These are phyloP conservation scores for Riptortus pedestris DNA, from an alignment of 1,140 invertebrate species.

Conservation along the genomic window DNA sequence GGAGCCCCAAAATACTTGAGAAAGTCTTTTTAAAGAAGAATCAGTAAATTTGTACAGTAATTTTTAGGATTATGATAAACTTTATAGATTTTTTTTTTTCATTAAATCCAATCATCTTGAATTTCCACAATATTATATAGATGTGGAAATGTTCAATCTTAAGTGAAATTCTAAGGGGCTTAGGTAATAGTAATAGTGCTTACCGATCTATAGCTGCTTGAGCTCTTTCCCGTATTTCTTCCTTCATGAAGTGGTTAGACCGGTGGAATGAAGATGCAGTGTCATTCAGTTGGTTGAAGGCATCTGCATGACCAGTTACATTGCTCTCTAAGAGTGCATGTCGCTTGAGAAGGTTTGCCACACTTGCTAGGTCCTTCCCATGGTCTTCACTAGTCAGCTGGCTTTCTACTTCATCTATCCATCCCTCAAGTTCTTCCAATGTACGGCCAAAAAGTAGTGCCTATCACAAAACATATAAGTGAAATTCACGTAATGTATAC, in stretches of 20 bases:
- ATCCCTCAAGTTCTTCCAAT: conserved; percentile 77
- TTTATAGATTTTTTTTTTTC: no score
- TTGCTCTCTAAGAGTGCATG: conserved; percentile 74
- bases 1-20: no score
- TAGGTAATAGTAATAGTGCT: no score
- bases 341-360: conserved; percentile 72
- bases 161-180: no score
- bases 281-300: conserved; percentile 65
- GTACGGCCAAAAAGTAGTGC: conserved; percentile 73
- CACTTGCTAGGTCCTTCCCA: conserved; percentile 72
- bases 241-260: conserved; percentile 70
- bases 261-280: conserved; percentile 60
- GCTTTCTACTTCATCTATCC: conserved; percentile 79
- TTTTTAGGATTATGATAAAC: no score
- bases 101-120: no score
- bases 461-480: conserved; percentile 36
- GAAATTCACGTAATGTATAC: not conserved
- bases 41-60: no score
- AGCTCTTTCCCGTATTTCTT: conserved; percentile 67
- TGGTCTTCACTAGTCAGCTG: conserved; percentile 74
- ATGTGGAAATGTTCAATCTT: no score
- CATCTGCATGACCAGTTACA: conserved; percentile 64
- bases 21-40: no score
- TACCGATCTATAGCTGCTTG: conserved; percentile 53
- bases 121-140: no score